Evolutionary conservation across 2,113 vertebrate species (phyloP), one percentile per base, ranked within the genome.

Genomic region (Lutjanus erythropterus): DNA sequence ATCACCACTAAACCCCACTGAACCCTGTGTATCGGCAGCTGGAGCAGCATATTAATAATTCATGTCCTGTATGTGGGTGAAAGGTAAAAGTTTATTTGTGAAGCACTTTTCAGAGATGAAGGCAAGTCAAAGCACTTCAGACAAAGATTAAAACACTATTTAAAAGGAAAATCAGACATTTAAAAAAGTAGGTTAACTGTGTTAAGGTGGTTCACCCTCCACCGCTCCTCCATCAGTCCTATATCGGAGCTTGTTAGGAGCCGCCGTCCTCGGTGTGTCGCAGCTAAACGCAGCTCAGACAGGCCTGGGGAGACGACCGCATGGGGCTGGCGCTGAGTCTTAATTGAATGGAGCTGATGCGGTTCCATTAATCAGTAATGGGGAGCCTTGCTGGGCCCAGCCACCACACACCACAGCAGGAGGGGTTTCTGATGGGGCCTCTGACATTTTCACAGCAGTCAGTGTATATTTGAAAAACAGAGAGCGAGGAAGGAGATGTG

Each of bases 301-400:
- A 61, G 86, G 77, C 88, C 86, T 65, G 85, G 85, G 87, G 88
- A 89, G 91, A 80, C 29, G 78, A 59, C 90, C 61, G 47, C 79
- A 88, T 91, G 90, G 84, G 90, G 90, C 84, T 64, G 84, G 65
- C 39, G 55, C 85, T 72, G 83, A 89, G 78, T 78, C 89, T 89
- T 93, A 92, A 93, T 93, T 93, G 90, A 93, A 92, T 50, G 86
- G 84, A 80, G 66, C 81, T 79, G 86, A 91, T 90, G 89, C 44
- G 75, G 80, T 77, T 89, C 88, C 84, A 92, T 93, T 92, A 92
- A 93, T 88, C 90, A 89, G 89, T 92, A 92, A 93, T 92, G 86
- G 88, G 85, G 76, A 88, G 61, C 15, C 91, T 71, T 85, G 90
- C 90, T 91, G 92, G 67, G 89, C 85, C 65, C 59, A 52, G 80